Evolutionary conservation across 2,888 invertebrate genomes (phyloP).

Genomic region (Hirtodrosophila alboralis): DNA sequence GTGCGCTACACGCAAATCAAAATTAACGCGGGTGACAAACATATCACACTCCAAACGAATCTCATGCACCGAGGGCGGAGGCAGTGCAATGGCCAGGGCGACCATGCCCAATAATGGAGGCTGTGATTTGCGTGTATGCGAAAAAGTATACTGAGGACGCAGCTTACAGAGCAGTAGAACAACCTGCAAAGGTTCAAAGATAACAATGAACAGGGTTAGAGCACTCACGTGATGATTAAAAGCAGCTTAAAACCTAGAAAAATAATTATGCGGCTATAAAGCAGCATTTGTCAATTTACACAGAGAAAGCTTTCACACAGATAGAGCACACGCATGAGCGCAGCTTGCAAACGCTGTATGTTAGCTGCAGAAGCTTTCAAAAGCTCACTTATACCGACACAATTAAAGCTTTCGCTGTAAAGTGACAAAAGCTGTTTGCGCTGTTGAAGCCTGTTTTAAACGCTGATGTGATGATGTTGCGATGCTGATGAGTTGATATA

Average conservation of each 20-base stretch:
- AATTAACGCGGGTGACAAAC: conserved; percentile 98
- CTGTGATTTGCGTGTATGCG: conserved; percentile 93
- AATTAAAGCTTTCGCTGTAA: conserved; percentile 1
- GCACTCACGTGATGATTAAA: neutral
- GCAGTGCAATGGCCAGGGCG: conserved; percentile 96
- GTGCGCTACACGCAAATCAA: conserved; percentile 98
- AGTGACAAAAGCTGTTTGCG: conserved; percentile 18
- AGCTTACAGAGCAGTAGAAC: conserved; percentile 95
- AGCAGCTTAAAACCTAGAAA: conserved; percentile 6
- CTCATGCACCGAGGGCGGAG: conserved; percentile 98
- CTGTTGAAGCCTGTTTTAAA: neutral
- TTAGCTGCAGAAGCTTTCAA: neutral
- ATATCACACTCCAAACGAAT: conserved; percentile 96
- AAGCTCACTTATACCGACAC: conserved; percentile 23
- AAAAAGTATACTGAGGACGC: conserved; percentile 96
- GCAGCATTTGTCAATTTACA: conserved; percentile 28
- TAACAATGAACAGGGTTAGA: conserved; percentile 4
- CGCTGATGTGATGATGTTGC: conserved; percentile 1
- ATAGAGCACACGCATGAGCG: neutral
- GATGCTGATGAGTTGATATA: conserved; percentile 1
- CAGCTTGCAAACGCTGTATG: neutral
- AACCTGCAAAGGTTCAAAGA: conserved; percentile 87
- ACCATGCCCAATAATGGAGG: conserved; percentile 96
- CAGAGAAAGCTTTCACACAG: conserved; percentile 16
- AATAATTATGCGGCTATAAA: neutral